Base-by-base conservation (phyloP, 2,113 vertebrate species). In the Cochlearius cochlearius region DNA sequence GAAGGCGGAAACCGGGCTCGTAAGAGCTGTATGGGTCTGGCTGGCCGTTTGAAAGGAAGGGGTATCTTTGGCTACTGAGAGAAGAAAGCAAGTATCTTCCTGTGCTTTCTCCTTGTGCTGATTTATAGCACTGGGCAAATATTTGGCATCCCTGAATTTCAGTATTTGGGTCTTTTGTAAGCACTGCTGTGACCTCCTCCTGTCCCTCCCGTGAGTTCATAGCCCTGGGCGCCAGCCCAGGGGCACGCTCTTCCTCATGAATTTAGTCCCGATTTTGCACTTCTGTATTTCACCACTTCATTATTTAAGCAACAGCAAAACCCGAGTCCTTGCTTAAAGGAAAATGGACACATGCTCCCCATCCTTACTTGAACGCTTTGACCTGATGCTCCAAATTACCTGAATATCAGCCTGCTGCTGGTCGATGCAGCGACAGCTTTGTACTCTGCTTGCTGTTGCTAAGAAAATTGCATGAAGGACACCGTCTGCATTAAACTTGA, bases 271-370 rank as follows among this genome's bases (percentile, higher is more conserved):
- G 5, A 1, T 56, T 76, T 69, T 77, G n/a, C 15, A 9, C 52
- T 59, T 71, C n/a, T 26, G 23, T 60, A 38, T 60, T 60, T 38
- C 23, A 41, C 27, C 16, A 9, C 74, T 80, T 52, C 10, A 9
- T 69, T 84, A n/a, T 55, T 73, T 56, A 27, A 62, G 58, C 49
- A 56, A 60, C 59, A 90, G 76, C 53, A 72, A 75, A 82, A 60
- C 4, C 4, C 1, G 0, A 7, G 15, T 27, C 26, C 30, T 59
- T 47, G 14, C 49, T 68, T 50, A 36, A 73, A 73, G 60, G n/a
- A 49, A 27, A 68, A 12, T 32, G 29, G 10, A 36, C 26, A 9
- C 6, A 5, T 0, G 0, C n/a, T 26, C 39, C 18, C 26, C 34
- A 52, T 84, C 79, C 43, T 36, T 56, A 29, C 27, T 34, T 34